Evolutionary conservation across 92 coral and sea anemone species (phyloP).

Genomic region (Epizoanthus fatuus): DNA sequence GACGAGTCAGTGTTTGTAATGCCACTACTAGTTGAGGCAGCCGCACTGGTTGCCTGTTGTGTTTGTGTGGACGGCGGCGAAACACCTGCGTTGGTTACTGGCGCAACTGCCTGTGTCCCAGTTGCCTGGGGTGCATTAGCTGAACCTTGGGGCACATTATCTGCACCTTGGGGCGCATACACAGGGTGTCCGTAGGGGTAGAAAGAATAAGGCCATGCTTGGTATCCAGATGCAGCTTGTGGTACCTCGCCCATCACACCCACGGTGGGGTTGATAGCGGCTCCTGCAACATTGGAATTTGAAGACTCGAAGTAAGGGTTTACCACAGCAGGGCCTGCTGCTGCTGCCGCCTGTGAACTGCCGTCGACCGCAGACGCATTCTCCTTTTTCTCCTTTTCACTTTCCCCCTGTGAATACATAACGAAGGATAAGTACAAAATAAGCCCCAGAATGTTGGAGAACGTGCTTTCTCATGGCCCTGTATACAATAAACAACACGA

Average conservation of each 20-base stretch:
- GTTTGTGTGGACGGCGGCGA: neutral
- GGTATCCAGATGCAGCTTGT: slow-evolving; percentile 18
- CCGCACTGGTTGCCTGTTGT: slow-evolving; percentile 1
- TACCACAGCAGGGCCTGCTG: neutral
- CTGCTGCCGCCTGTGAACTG: neutral
- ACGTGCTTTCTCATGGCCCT: too few relatives aligned
- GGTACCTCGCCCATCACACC: slow-evolving; percentile 18
- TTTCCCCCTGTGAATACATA: slow-evolving; percentile 15
- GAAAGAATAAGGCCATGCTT: slow-evolving; percentile 38
- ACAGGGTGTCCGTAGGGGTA: slow-evolving; percentile 46
- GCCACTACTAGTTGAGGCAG: slow-evolving; percentile 2
- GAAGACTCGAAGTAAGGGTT: neutral
- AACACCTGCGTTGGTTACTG: neutral
- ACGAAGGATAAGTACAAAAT: neutral
- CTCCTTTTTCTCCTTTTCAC: slow-evolving; percentile 37
- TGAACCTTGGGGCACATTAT: slow-evolving; percentile 6
- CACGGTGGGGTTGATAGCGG: neutral
- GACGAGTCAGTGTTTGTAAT: neutral
- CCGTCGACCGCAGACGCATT: neutral
- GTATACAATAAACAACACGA: too few relatives aligned
- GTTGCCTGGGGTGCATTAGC: slow-evolving; percentile 10
- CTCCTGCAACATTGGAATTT: neutral
- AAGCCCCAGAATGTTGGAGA: too few relatives aligned
- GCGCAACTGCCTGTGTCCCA: neutral
- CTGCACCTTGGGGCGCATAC: slow-evolving; percentile 31